Conservation (phyloP, 2,888 invertebrate species). For the Lochmaea capreae region DNA sequence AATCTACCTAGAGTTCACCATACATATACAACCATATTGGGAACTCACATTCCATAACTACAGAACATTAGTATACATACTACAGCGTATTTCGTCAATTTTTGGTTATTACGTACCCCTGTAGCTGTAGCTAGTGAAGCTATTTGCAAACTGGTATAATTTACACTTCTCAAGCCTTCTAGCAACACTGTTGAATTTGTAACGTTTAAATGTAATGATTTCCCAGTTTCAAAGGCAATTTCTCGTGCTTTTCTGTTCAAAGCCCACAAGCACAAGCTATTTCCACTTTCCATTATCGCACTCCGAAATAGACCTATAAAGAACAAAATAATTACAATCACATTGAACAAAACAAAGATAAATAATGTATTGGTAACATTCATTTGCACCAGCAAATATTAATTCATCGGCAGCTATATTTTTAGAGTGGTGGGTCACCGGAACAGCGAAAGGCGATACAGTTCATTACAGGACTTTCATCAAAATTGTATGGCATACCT, state of each 20-base stretch:
- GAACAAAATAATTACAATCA: constrained; percentile 7
- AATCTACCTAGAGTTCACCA: too few species aligned
- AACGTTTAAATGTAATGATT: constrained; percentile 35
- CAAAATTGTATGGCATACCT: too few species aligned
- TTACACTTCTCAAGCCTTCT: constrained; percentile 41
- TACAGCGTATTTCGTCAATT: not conserved
- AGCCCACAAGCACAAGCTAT: constrained; percentile 51
- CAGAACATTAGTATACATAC: too few species aligned
- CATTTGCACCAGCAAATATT: too few species aligned
- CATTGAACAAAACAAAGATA: not conserved
- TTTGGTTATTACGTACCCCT: constrained; percentile 26
- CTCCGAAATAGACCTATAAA: constrained; percentile 49
- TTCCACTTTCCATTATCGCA: constrained; percentile 54
- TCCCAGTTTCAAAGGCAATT: constrained; percentile 39
- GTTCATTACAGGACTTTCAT: too few species aligned
- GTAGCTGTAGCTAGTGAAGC: constrained; percentile 12
- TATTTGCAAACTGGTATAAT: constrained; percentile 40
- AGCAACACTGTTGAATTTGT: constrained; percentile 39
- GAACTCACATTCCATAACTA: too few species aligned
- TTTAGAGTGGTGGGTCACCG: too few species aligned
- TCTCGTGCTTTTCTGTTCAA: constrained; percentile 44
- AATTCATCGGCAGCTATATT: too few species aligned
- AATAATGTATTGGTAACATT: not conserved
- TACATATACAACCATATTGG: too few species aligned
- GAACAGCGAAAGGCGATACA: too few species aligned